phyloP scores from a whole-genome alignment of 2,797 vertebrate genomes.

The Aselliscus stoliczkanus region DNA sequence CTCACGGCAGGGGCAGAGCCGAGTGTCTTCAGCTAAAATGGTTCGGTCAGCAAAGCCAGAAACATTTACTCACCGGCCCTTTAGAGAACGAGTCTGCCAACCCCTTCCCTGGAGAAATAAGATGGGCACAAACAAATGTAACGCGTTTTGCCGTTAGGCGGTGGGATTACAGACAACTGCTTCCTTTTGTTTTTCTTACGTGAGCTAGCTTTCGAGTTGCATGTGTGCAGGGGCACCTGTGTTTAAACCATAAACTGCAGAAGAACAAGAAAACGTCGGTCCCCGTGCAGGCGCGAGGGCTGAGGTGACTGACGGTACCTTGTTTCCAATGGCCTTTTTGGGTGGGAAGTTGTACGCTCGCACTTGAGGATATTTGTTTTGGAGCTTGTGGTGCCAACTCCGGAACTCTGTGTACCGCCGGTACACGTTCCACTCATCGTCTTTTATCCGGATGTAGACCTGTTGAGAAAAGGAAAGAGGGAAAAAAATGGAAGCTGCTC shows the following conservation, averaged over 20 bases:
- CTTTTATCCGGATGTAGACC: constrained; percentile 98
- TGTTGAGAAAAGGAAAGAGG: constrained; percentile 69
- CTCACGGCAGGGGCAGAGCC: rapidly evolving
- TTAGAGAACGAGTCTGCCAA: not conserved
- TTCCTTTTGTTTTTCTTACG: not conserved
- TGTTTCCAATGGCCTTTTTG: constrained; percentile 99
- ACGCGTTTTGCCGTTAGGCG: not conserved
- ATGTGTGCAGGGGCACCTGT: not conserved
- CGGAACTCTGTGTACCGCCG: constrained; percentile 95
- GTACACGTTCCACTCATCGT: constrained; percentile 99
- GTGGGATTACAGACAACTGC: not conserved
- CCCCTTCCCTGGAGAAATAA: not conserved
- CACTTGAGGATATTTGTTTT: constrained; percentile 90
- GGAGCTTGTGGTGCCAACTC: constrained; percentile 90
- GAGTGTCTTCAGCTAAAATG: not conserved
- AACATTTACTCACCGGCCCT: not conserved
- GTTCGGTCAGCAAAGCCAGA: not conserved
- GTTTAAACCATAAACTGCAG: not conserved
- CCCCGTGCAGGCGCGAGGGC: rapidly evolving
- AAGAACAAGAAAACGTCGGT: not conserved
- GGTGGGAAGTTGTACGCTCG: constrained; percentile 94
- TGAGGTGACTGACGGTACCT: constrained; percentile 82
- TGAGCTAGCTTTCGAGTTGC: not conserved
- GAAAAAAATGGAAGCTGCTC: not conserved
- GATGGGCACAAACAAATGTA: rapidly evolving